Evolutionary conservation across 2,113 vertebrate genomes (phyloP), one percentile per base, ranked within the genome.

Genomic region (Hemibagrus wyckioides): DNA sequence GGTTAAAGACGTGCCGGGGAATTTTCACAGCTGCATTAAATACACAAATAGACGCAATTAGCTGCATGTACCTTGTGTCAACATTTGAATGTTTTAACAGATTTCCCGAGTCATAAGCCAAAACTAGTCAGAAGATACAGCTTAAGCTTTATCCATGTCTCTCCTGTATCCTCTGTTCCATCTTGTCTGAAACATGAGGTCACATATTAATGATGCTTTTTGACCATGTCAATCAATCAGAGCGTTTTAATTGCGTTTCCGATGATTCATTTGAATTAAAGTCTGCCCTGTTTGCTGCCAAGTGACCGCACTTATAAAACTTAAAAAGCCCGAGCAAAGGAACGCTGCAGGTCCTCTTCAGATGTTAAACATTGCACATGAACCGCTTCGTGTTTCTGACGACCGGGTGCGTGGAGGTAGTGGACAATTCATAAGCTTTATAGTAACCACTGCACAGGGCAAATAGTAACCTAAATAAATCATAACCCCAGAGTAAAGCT

Each of bases 201-300:
- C 41, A 93, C 92, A 94, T 94, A 92, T 90, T 92, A 92, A 93
- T 91, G 92, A 84, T 87, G 91, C 90, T 91, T 90, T 92, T 90
- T 92, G 85, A 92, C 90, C 91, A 90, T 88, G 69, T 92, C 90
- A 91, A 91, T 92, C 88, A 90, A 93, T 86, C 81, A 87, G 89
- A 93, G 39, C 76, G 83, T 82, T 89, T 86, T 86, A 90, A 86
- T 67, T 59, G 85, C 90, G 36, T 92, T 94, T 93, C 89, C 91
- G 81, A 65, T 48, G 36, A 75, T 80, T 30, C 6, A 30, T 63
- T 54, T 14, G n/a, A 77, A 67, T 69, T 19, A 63, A 79, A 77
- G 33, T 80, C 30, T 61, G 25, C 84, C 89, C 54, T 86, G 65
- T 85, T 65, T 41, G 59, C 76, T 56, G 19, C 48, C 25, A 59